These are phyloP conservation scores for Eulemur mongoz DNA, from an alignment of 2,797 vertebrate genomes.

Conservation along the genomic window DNA sequence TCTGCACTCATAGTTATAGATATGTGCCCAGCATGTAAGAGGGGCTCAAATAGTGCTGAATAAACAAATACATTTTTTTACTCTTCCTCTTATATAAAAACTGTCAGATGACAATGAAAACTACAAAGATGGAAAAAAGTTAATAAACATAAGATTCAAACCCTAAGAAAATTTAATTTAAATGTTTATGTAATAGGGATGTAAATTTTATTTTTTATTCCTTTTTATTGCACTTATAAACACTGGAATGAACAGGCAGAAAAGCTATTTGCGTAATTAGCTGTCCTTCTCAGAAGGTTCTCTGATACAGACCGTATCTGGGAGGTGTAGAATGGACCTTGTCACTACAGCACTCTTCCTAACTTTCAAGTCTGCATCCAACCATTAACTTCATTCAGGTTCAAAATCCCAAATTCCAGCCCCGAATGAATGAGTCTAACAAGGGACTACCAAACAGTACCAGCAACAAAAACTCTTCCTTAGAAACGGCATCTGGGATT, in stretches of 20 bases:
- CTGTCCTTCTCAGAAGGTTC: neutral
- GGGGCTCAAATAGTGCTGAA: accelerated
- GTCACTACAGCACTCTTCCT: neutral
- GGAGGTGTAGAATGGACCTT: neutral
- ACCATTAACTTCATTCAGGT: neutral
- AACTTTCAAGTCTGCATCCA: neutral
- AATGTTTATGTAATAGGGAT: too few relatives aligned
- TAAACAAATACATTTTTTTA: neutral
- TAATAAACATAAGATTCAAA: neutral
- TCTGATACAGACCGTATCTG: neutral
- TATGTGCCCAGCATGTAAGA: accelerated
- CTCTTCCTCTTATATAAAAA: neutral
- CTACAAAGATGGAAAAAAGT: neutral
- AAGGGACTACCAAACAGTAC: neutral
- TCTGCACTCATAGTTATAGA: neutral
- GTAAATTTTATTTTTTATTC: neutral
- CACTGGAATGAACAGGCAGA: neutral
- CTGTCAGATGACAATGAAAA: neutral
- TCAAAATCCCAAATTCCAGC: neutral
- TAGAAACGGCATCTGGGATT: neutral
- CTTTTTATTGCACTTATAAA: neutral
- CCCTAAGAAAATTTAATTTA: neutral
- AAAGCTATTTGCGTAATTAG: accelerated
- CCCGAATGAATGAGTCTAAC: neutral
- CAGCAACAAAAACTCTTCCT: neutral